These are phyloP conservation scores for Paraescarpia echinospica DNA, from an alignment of 1,140 invertebrate genomes.

Conservation along the genomic window DNA sequence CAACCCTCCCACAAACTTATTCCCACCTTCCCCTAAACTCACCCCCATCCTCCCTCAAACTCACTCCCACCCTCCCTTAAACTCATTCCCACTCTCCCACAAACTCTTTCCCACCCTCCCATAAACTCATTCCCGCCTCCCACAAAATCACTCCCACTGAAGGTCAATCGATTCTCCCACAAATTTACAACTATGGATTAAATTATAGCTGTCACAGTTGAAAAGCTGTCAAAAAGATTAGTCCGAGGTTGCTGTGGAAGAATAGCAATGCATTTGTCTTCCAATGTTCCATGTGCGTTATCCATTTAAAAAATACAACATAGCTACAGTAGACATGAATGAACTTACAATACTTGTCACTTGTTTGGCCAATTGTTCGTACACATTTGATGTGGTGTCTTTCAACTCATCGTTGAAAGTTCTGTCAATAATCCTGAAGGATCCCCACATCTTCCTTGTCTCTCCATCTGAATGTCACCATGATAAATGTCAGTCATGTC, in stretches of 20 bases:
- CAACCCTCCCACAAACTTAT: too few species aligned
- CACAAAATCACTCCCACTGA: not conserved
- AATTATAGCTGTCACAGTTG: too few species aligned
- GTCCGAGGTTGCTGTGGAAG: too few species aligned
- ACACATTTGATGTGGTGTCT: not conserved
- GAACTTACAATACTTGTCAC: not conserved
- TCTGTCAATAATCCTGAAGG: not conserved
- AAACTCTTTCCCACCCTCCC: not conserved
- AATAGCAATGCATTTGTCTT: too few species aligned
- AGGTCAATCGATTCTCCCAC: not conserved
- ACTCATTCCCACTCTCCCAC: not conserved
- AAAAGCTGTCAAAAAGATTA: too few species aligned
- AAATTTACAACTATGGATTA: too few species aligned
- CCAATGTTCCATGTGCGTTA: too few species aligned
- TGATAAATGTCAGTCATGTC: not conserved
- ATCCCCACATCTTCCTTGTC: not conserved
- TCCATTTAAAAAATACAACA: not conserved
- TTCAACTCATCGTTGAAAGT: not conserved
- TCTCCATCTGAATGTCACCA: not conserved
- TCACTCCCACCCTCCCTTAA: too few species aligned
- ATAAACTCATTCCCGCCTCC: not conserved
- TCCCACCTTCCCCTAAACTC: too few species aligned
- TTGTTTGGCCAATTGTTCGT: not conserved
- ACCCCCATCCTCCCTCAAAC: not conserved
- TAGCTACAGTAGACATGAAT: not conserved